Conservation (phyloP, 2,113 vertebrate genomes). For the Dromas ardeola region DNA sequence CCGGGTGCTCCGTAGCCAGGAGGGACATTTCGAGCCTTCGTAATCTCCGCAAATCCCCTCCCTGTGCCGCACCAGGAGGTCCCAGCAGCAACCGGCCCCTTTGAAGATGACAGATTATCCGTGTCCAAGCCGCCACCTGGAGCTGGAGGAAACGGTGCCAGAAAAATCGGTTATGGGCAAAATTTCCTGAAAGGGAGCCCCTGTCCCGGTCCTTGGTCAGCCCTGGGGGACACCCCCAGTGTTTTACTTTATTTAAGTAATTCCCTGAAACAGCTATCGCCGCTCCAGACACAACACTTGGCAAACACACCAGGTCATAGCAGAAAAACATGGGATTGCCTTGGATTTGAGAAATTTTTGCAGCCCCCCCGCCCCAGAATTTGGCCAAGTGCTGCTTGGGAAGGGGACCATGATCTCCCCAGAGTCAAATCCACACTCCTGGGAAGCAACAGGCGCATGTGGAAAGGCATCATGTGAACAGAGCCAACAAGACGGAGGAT, state of each 20-base stretch:
- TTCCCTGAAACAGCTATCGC: accelerated
- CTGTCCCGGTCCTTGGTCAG: accelerated
- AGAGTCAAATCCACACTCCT: not conserved
- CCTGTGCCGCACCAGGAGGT: accelerated
- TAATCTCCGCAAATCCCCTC: not conserved
- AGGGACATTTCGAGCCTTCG: accelerated
- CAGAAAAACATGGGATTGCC: not conserved
- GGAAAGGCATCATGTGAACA: accelerated
- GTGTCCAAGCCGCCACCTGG: not conserved
- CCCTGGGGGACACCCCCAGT: accelerated
- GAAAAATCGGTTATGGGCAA: not conserved
- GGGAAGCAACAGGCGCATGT: not conserved
- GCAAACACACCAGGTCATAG: accelerated
- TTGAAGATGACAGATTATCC: accelerated
- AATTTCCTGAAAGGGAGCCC: accelerated
- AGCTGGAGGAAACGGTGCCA: not conserved
- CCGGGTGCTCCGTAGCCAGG: not conserved
- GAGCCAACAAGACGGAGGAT: accelerated
- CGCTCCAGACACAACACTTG: accelerated
- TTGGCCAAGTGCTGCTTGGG: not conserved
- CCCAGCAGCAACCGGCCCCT: accelerated
- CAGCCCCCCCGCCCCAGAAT: not conserved
- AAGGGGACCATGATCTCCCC: not conserved
- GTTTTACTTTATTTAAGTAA: not conserved
- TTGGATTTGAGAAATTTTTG: not conserved